Evolutionary conservation across 2,888 invertebrate species (phyloP), one percentile per base, ranked within the genome.

Genomic region (Pyrrhosoma nymphula): DNA sequence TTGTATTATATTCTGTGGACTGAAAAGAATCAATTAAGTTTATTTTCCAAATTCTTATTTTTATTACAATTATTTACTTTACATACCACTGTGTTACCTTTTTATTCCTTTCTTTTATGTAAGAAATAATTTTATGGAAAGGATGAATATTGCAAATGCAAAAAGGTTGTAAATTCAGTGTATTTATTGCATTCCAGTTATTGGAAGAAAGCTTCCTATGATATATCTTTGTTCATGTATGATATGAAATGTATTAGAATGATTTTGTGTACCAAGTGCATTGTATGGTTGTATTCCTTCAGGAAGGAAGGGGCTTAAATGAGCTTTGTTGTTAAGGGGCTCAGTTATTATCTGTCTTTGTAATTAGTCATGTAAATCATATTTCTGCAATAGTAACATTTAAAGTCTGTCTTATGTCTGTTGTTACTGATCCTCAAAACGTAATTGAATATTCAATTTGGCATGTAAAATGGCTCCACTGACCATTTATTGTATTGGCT

Each of bases 101-200:
- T 93, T 93, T 26, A 69, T 93, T 93, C 47, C 35, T 93, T 93
- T 63, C 93, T 89, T n/a, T n/a, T 89, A 56, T 56, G n/a, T 75
- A n/a, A 69, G 69, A 93, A 47, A 93, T 26, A 69, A 60, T 93
- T 69, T 93, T 63, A 30, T 93, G 93, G 93, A 93, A 60, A 63
- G 69, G 55, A 39, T 35, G 26, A 69, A 35, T 93, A 75, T 75
- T 60, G 60, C 63, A 47, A 63, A 69, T 93, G 93, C 39, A 89
- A 69, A 63, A 93, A 75, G 93, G n/a, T 93, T 75, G 47, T 63
- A 93, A 93, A 93, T 69, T 47, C n/a, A 47, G 63, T 93, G 39
- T 93, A 93, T 93, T 93, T 93, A 93, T 93, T 93, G 93, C 93
- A 93, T 93, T 93, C 93, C 93, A 93, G 93, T 93, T 39, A 93